Percentiles rank a stretch among this genome's conserved stretches.
Conservation (phyloP, 2,888 invertebrate species). For the Lepidochitona cinerea region DNA sequence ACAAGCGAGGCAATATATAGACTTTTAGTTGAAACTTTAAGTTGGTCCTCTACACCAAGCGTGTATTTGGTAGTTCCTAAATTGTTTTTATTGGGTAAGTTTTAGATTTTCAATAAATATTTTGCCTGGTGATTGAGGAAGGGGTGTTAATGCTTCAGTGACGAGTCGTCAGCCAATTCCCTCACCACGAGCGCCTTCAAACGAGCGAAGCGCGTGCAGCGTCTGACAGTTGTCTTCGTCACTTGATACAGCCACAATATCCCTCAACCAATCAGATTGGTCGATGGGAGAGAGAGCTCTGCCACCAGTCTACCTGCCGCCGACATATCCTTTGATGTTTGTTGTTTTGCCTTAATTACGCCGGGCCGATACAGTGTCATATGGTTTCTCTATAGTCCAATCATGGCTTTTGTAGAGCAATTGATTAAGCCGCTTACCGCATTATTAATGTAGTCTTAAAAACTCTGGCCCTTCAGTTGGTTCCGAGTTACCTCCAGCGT, state of each 20-base stretch:
- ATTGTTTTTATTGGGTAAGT: too few relatives aligned
- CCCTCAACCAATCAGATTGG: neutral
- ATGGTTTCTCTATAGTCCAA: neutral
- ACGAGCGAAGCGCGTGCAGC: neutral
- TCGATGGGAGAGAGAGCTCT: neutral
- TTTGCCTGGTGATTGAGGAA: too few relatives aligned
- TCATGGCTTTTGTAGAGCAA: neutral
- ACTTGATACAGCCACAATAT: neutral
- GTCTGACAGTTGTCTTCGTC: neutral
- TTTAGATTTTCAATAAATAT: too few relatives aligned
- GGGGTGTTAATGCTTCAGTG: too few relatives aligned
- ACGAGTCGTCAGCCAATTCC: too few relatives aligned
- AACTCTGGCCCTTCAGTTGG: neutral
- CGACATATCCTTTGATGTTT: neutral
- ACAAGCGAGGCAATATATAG: too few relatives aligned
- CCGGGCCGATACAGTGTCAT: neutral
- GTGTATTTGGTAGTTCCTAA: too few relatives aligned
- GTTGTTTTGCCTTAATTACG: neutral
- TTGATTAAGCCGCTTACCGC: neutral
- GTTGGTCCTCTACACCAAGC: too few relatives aligned
- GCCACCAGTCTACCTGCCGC: neutral
- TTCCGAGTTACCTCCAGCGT: too few relatives aligned
- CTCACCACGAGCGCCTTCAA: too few relatives aligned
- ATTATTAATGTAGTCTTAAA: neutral
- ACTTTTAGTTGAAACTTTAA: too few relatives aligned